These are phyloP conservation scores for Lepeophtheirus salmonis DNA, from an alignment of 1,140 invertebrate species.

Conservation along the genomic window DNA sequence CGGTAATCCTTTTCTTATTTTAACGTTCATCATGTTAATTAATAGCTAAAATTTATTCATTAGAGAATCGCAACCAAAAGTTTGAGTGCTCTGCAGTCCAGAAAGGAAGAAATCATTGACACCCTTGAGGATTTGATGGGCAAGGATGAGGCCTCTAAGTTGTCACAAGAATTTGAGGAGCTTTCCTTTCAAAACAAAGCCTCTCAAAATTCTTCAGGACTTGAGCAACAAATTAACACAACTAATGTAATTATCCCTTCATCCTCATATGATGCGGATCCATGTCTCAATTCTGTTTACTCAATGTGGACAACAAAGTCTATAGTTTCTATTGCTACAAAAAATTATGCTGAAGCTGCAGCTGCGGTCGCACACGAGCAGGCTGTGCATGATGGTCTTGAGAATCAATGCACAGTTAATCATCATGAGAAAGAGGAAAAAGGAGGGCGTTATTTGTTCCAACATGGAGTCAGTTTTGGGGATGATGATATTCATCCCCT, in stretches of 20 bases:
- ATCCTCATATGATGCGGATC: neutral
- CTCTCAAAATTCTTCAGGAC: neutral
- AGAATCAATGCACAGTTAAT: neutral
- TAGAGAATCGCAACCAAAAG: slow-evolving; percentile 32
- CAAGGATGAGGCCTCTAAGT: neutral
- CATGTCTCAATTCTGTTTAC: neutral
- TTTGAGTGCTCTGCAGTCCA: slow-evolving; percentile 38
- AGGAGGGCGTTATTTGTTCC: neutral
- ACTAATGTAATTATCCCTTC: neutral
- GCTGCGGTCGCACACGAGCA: neutral
- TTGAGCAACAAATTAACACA: too few species aligned
- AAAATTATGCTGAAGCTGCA: neutral
- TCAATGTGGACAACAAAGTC: slow-evolving; percentile 11
- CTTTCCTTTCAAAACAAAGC: neutral
- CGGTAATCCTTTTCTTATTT: too few species aligned
- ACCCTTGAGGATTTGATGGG: slow-evolving; percentile 42
- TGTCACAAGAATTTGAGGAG: neutral
- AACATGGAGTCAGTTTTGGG: neutral
- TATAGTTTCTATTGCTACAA: neutral
- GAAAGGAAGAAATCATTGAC: slow-evolving; percentile 42
- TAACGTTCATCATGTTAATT: too few species aligned
- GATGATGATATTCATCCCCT: slow-evolving; percentile 10
- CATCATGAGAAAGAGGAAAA: neutral
- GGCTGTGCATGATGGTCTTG: neutral
- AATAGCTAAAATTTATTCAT: too few species aligned